Evolutionary conservation across 2,797 vertebrate species (phyloP).

Genomic region (Holocentrus rufus): DNA sequence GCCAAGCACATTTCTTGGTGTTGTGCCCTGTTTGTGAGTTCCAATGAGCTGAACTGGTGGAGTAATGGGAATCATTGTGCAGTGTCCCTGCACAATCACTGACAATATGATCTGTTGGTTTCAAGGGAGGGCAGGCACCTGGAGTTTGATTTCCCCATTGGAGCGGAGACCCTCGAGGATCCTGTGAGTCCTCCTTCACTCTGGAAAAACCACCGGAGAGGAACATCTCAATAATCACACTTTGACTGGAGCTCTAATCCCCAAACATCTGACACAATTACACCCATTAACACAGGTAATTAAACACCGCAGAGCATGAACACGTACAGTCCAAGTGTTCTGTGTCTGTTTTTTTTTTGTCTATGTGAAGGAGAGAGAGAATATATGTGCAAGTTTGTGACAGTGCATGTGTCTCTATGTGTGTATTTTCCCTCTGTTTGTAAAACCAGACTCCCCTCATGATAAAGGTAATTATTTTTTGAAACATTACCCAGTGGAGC

Average conservation of each 20-base stretch:
- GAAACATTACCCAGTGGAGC: neutral
- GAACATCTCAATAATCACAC: conserved; percentile 58
- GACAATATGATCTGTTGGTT: conserved; percentile 34
- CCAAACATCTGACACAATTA: conserved; percentile 69
- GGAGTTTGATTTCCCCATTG: conserved; percentile 56
- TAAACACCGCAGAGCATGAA: conserved; percentile 46
- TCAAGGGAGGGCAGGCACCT: conserved; percentile 23
- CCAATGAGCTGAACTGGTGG: conserved; percentile 22
- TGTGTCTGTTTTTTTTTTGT: no score
- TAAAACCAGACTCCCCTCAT: neutral
- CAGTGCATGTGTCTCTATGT: neutral
- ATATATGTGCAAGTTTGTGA: neutral
- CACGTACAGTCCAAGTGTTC: neutral
- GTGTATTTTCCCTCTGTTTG: neutral
- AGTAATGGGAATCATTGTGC: conserved; percentile 28
- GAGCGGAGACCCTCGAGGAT: conserved; percentile 38
- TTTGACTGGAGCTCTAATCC: conserved; percentile 54
- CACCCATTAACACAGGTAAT: conserved; percentile 67
- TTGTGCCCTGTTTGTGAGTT: conserved; percentile 11
- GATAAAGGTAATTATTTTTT: neutral
- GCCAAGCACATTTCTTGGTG: neutral
- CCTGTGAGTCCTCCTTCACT: conserved; percentile 18
- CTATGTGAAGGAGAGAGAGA: neutral
- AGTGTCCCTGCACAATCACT: conserved; percentile 22
- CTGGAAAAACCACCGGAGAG: conserved; percentile 57